Base-by-base conservation (phyloP, 2,797 vertebrate genomes). In the Anabacerthia variegaticeps region DNA sequence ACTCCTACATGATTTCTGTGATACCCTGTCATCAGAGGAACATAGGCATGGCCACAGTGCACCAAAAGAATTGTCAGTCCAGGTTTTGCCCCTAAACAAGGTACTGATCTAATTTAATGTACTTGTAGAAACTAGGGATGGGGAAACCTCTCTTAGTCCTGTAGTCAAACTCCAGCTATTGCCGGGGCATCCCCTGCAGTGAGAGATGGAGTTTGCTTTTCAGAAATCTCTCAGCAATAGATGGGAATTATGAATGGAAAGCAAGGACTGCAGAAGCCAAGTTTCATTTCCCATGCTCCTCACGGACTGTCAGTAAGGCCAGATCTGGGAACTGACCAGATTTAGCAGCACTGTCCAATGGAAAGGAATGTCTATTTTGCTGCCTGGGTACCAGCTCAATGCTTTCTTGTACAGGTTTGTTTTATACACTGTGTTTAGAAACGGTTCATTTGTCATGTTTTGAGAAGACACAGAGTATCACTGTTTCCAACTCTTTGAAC, bases 401-500 rank as follows among this genome's bases (percentile, higher is more conserved):
- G 49, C 59, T 92, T 74, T 85, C 71, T 66, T 90, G 26, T 32
- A 30, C 48, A 24, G 44, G 46, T 74, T 76, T 69, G 83, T 34
- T 92, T 86, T 79, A 69, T 44, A 32, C 77, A 10, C 63, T 22
- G 44, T 80, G 37, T 77, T 93, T 77, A 69, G 76, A 79, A 89
- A 88, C 10, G 65, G 49, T 88, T 95, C 34, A 24, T 95, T 90
- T 92, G 72, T 56, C 44, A 18, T 68, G 68, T 90, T 95, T 90
- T 87, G 76, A 80, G 85, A 93, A 77, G 61, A 69, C 83, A 85
- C 15, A 59, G 63, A 76, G 32, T 49, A 66, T 71, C 59, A 67
- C 56, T 71, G 80, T 90, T 91, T 95, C 82, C 67, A 90, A 48
- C 26, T 82, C 65, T 88, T 92, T 87, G 88, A 93, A 87, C 8